Conservation (phyloP, 1,140 invertebrate genomes). For the Hestina assimilis region DNA sequence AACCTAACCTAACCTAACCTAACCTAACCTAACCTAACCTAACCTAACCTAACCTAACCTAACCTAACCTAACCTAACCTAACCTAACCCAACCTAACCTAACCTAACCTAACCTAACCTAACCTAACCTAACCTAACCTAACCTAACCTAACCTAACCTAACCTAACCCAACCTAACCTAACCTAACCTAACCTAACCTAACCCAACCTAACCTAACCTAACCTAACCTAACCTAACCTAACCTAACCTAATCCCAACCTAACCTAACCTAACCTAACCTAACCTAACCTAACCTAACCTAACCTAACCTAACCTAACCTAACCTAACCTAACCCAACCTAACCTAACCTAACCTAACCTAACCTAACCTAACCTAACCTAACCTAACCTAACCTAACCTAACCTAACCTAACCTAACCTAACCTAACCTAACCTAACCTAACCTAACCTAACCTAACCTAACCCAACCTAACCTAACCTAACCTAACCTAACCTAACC, state of each 20-base stretch:
- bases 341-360: not conserved
- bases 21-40: constrained; percentile 10
- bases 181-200: constrained; percentile 5
- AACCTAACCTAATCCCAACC: too few species aligned
- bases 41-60: constrained; percentile 10
- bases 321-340: not conserved
- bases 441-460: constrained; percentile 14
- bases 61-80: constrained; percentile 10
- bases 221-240: constrained; percentile 14
- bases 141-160: constrained; percentile 14
- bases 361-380: not conserved
- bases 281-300: not conserved
- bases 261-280: constrained; percentile 13
- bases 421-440: constrained; percentile 1
- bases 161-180: constrained; percentile 10
- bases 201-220: constrained; percentile 13
- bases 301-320: not conserved
- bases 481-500: constrained; percentile 10
- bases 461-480: constrained; percentile 13
- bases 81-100: constrained; percentile 3
- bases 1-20: too few species aligned
- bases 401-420: constrained; percentile 4
- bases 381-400: not conserved
- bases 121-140: constrained; percentile 14
- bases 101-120: constrained; percentile 13